Conservation (phyloP, 2,113 vertebrate species). For the Saguinus midas region DNA sequence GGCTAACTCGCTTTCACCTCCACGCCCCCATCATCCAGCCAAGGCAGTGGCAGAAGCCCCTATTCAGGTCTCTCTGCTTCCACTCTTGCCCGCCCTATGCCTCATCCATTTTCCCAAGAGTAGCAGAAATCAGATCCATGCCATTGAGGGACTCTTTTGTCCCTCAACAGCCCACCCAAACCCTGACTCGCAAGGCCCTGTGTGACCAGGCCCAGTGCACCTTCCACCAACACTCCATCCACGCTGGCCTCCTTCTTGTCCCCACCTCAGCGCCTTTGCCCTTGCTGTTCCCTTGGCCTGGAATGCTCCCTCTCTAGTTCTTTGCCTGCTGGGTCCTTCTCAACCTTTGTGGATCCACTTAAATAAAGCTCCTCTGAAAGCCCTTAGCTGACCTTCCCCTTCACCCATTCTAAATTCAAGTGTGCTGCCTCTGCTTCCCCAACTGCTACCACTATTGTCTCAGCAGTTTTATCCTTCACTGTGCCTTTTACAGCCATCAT, state of each 20-base stretch:
- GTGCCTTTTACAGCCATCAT: not conserved
- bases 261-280: not conserved
- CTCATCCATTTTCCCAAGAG: no score
- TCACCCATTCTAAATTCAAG: not conserved
- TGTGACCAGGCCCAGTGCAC: no score
- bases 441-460: not conserved
- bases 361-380: not conserved
- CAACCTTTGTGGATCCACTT: not conserved
- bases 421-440: no score
- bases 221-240: not conserved
- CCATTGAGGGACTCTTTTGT: no score
- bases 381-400: not conserved
- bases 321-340: not conserved
- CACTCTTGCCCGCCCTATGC: no score
- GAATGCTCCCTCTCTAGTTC: not conserved
- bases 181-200: no score
- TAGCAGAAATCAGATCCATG: no score
- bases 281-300: not conserved
- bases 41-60: not conserved
- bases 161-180: no score
- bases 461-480: not conserved
- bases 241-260: not conserved
- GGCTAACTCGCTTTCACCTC: not conserved
- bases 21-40: no score
- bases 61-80: not conserved